Conservation (phyloP, 2,113 vertebrate species). For the Prunella himalayana region DNA sequence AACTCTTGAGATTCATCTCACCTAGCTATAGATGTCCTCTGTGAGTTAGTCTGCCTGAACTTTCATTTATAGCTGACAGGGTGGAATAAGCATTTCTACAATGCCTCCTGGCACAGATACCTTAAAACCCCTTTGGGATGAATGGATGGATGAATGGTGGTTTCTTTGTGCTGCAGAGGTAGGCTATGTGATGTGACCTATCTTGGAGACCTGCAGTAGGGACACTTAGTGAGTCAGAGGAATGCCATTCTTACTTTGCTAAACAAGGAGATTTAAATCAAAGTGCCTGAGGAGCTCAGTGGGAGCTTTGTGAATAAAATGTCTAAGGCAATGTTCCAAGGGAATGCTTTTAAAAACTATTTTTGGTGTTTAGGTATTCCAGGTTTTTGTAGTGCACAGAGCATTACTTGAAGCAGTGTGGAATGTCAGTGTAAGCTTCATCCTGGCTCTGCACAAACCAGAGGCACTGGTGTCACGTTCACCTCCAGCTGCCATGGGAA, state of each 20-base stretch:
- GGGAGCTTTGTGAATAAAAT: not conserved
- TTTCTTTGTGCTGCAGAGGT: not conserved
- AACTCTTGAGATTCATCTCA: not conserved
- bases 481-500: not conserved
- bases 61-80: not conserved
- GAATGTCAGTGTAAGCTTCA: not conserved
- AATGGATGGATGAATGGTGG: not conserved
- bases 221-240: not conserved
- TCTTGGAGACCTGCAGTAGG: not conserved
- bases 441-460: not conserved
- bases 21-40: not conserved
- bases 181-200: not conserved
- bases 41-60: not conserved
- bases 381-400: not conserved
- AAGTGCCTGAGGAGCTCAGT: not conserved
- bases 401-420: not conserved
- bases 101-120: not conserved
- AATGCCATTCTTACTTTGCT: not conserved
- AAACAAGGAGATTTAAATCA: not conserved
- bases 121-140: not conserved
- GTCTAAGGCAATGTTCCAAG: not conserved
- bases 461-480: not conserved
- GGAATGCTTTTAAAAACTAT: not conserved
- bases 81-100: not conserved
- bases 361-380: not conserved